Percentiles rank a stretch among this genome's conserved stretches.
These are phyloP conservation scores for Ruditapes philippinarum DNA, from an alignment of 1,140 invertebrate genomes.

Conservation along the genomic window DNA sequence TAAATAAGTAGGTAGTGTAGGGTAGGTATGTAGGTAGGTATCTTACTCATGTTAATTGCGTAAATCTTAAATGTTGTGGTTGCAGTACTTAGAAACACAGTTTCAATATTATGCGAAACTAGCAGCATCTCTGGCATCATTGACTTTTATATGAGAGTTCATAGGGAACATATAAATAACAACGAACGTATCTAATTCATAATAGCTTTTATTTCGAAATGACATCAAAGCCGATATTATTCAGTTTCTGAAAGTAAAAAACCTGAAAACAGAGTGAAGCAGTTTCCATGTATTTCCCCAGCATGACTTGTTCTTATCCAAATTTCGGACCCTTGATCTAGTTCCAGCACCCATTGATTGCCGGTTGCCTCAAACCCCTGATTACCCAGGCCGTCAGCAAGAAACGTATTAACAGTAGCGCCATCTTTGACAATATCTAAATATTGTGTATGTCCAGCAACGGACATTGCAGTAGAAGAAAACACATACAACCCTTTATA, in stretches of 20 bases:
- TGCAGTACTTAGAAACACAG: too few relatives aligned
- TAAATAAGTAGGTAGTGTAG: too few relatives aligned
- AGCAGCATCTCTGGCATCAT: too few relatives aligned
- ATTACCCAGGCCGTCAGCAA: neutral
- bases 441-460: neutral
- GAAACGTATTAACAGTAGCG: neutral
- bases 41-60: too few relatives aligned
- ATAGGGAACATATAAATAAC: too few relatives aligned
- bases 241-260: neutral
- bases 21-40: too few relatives aligned
- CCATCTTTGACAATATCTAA: neutral
- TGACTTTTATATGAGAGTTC: too few relatives aligned
- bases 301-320: neutral
- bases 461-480: neutral
- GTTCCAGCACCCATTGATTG: neutral
- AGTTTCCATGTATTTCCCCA: neutral
- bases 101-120: too few relatives aligned
- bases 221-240: too few relatives aligned
- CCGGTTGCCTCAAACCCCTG: neutral
- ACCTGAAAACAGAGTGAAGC: neutral
- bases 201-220: too few relatives aligned
- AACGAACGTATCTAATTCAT: too few relatives aligned
- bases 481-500: conserved; percentile 14
- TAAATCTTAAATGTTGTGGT: too few relatives aligned
- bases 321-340: neutral